A percentile compares a stretch with the other conserved stretches of the same genome.
phyloP scores from a whole-genome alignment of 2,888 invertebrate species.

The Cryptocheilus praepositus region DNA sequence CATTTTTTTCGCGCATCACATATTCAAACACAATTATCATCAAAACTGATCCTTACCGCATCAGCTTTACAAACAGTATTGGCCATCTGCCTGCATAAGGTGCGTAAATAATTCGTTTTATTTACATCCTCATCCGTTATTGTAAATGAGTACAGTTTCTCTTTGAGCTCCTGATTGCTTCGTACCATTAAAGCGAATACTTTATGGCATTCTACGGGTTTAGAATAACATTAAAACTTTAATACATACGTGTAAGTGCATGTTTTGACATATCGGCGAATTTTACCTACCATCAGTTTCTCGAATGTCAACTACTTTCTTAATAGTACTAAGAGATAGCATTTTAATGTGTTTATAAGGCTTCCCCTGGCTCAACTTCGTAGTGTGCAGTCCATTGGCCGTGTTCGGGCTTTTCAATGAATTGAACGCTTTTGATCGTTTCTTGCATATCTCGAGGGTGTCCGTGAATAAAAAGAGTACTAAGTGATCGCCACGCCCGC shows the following conservation, averaged over 20 bases:
- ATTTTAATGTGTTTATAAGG: slow-evolving; percentile 94
- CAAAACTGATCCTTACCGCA: slow-evolving; percentile 80
- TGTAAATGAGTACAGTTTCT: slow-evolving; percentile 91
- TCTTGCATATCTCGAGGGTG: slow-evolving; percentile 93
- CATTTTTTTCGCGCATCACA: not conserved
- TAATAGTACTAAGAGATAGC: slow-evolving; percentile 91
- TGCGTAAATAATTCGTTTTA: slow-evolving; percentile 88
- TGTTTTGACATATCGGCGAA: slow-evolving; percentile 5
- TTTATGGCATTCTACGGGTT: slow-evolving; percentile 85
- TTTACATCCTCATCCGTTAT: slow-evolving; percentile 89
- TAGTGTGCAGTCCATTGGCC: slow-evolving; percentile 77
- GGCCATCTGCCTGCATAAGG: slow-evolving; percentile 92
- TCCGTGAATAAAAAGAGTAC: slow-evolving; percentile 96
- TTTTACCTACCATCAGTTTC: slow-evolving; percentile 84
- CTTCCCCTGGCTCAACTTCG: slow-evolving; percentile 83
- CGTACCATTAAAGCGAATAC: slow-evolving; percentile 94
- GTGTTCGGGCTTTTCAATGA: slow-evolving; percentile 83
- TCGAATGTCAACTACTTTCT: slow-evolving; percentile 92
- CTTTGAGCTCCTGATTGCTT: slow-evolving; percentile 89
- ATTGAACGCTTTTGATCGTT: slow-evolving; percentile 86
- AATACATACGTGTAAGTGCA: slow-evolving; percentile 8
- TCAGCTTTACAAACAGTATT: slow-evolving; percentile 95
- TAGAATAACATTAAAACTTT: not conserved
- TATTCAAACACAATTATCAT: not conserved
- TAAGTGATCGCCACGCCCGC: slow-evolving; percentile 90